Base-by-base conservation (phyloP, 2,113 vertebrate species). In the Tachuris rubrigastra region DNA sequence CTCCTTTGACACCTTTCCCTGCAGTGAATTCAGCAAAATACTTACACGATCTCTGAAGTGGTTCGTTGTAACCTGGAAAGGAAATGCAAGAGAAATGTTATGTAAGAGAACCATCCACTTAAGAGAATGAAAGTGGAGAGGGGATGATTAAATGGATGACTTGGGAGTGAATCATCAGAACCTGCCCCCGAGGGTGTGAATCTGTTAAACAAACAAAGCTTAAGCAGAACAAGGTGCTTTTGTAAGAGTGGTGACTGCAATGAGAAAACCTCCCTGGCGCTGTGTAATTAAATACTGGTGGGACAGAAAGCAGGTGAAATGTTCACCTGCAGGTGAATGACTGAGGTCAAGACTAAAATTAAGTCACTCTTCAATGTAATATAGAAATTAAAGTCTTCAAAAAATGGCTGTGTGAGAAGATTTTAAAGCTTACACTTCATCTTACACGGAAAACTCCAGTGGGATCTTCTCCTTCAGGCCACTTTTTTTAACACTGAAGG, bases 161-260 rank as follows among this genome's bases (percentile, higher is more conserved):
- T 96, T 56, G 67, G 18, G 58, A 89, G 71, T 97, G 94, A 96
- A 82, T 95, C 95, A 95, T 56, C 28, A 87, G 52, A 82, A 78
- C 76, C 77, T 49, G 59, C 44, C 79, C 88, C 75, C 5, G 19
- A 31, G 75, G 92, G 94, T 47, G 83, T 89, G 90, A 93, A 47
- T 71, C 47, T 25, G 7, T 80, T 92, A 77, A 91, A 72, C 41
- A 92, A 90, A 50, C 33, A 71, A 37, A 50, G 53, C 49, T 88
- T 35, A 59, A 59, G 50, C 39, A 86, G 59, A 88, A 44, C 37
- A 30, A 71, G 7, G 47, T 50, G 31, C 52, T 89, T 71, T 95
- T 80, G 49, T 69, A 66, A 33, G 60, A 76, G 58, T 13, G 27
- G 69, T 28, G 73, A 20, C 39, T 68, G 17, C 19, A 68, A 8